Base-by-base conservation (phyloP, 1,140 invertebrate genomes). In the Bacillus rossius region DNA sequence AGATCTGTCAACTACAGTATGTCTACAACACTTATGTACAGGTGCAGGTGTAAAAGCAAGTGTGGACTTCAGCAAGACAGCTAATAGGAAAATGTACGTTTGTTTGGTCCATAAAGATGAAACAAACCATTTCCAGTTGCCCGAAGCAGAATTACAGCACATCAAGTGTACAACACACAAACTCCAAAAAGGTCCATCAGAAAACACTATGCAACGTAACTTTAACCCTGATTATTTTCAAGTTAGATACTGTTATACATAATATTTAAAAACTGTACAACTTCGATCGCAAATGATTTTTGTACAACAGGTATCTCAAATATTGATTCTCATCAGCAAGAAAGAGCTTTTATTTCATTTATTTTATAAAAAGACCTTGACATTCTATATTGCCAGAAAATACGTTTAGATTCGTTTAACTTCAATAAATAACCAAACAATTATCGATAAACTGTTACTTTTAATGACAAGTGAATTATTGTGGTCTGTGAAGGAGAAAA, bases 261-360 rank as follows among this genome's bases (percentile, higher is more conserved):
- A n/a, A 49, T 49, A 26, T 49, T 49, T 49, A 49, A 49, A 49
- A 55, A 55, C 53, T 55, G 53, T 55, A 55, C 53, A 55, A 55
- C 16, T 55, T 40, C 43, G 29, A 19, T 40, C 29, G 29, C 17
- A 25, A 17, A 17, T 55, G 16, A 43, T 38, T 55, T 26, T 37
- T 42, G 23, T 25, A 54, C 52, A 54, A 55, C 41, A 43, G 53
- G 29, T 34, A 40, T 55, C 41, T 16, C 42, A 41, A 55, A 43
- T 19, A 43, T 55, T 45, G n/a, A n/a, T n/a, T n/a, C n/a, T n/a
- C n/a, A n/a, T n/a, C 41, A 20, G 17, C n/a, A n/a, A 7, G 29
- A 4, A 34, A 34, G 29, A 34, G 29, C 16, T 26, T 16, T 23
- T 43, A 42, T 20, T 22, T 22, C 8, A 55, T 40, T 54, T 41